Percentiles rank a stretch among this genome's conserved stretches.
Evolutionary conservation across 2,797 vertebrate genomes (phyloP).

Genomic region (Rhincodon typus): DNA sequence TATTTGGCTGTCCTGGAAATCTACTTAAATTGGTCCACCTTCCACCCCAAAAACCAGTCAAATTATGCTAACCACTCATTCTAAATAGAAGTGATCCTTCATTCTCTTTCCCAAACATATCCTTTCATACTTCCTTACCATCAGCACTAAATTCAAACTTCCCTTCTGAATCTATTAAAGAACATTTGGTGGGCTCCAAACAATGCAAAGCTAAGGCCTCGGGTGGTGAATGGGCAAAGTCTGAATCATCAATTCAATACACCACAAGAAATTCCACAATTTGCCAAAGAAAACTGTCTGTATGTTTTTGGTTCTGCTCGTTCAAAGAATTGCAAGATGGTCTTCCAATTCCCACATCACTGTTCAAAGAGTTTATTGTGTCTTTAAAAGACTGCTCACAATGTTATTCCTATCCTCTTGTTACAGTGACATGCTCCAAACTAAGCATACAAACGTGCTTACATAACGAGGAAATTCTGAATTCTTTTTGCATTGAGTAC

Average conservation of each 20-base stretch:
- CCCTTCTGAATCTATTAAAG: not conserved
- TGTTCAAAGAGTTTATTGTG: conserved; percentile 5
- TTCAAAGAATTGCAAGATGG: not conserved
- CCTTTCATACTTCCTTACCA: not conserved
- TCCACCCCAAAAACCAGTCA: not conserved
- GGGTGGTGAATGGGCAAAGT: not conserved
- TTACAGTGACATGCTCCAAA: conserved; percentile 14
- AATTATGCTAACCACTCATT: too few relatives aligned
- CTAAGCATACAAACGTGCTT: not conserved
- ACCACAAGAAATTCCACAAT: conserved; percentile 10
- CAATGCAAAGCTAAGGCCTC: not conserved
- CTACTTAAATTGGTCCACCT: too few relatives aligned
- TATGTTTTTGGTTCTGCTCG: not conserved
- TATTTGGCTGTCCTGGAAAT: not conserved
- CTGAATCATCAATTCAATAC: not conserved
- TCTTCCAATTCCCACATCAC: not conserved
- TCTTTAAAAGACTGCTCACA: not conserved
- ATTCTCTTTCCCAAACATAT: not conserved
- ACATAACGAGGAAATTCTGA: not conserved
- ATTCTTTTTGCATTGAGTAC: conserved; percentile 6
- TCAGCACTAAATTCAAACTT: not conserved
- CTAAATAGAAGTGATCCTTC: too few relatives aligned
- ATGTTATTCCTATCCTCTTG: not conserved
- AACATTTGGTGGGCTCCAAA: not conserved
- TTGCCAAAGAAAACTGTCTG: conserved; percentile 11